Base-by-base conservation (phyloP, 2,888 invertebrate species). In the Drosophila neotestacea region DNA sequence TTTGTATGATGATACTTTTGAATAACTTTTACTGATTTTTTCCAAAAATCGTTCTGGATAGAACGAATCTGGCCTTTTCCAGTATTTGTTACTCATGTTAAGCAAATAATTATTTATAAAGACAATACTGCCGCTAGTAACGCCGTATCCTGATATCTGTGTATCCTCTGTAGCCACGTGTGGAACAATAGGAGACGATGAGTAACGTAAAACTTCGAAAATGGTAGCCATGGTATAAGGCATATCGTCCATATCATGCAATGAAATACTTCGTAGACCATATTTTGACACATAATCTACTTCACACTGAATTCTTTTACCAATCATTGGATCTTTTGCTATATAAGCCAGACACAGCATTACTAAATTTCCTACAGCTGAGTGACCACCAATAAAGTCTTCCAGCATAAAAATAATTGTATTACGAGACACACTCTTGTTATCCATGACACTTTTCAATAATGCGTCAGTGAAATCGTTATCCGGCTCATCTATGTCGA, bases 171-270 rank as follows among this genome's bases (percentile, higher is more conserved):
- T 96, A 0, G 97, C 97, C 0, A 97, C 97, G 89, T 97, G 97
- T 0, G 98, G 98, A 0, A 98, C 97, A 65, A 98, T 97, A 0
- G 98, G 97, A 0, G 97, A 97, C 0, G 97, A 97, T 0, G 96
- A 95, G 59, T 95, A 95, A 54, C 98, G 93, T 0, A 97, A 92
- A 0, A 96, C 95, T 93, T 98, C 98, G 81, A 96, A 94, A 11
- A 97, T 94, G 0, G 96, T 95, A 0, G 96, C 97, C 92, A 97
- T 96, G 0, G 96, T 96, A 90, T 96, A 97, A 0, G 96, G 96
- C 93, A 98, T 94, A 1, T 92, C 92, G 0, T 93, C 93, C 85
- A 95, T 94, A 78, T 97, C 96, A 28, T 94, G 92, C 0, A 97
- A 91, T n/a, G 93, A 94, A 0, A 96, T 94, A 13, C 93, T 92